phyloP scores from a whole-genome alignment of 2,888 invertebrate species.

The Drosophila antonietae region DNA sequence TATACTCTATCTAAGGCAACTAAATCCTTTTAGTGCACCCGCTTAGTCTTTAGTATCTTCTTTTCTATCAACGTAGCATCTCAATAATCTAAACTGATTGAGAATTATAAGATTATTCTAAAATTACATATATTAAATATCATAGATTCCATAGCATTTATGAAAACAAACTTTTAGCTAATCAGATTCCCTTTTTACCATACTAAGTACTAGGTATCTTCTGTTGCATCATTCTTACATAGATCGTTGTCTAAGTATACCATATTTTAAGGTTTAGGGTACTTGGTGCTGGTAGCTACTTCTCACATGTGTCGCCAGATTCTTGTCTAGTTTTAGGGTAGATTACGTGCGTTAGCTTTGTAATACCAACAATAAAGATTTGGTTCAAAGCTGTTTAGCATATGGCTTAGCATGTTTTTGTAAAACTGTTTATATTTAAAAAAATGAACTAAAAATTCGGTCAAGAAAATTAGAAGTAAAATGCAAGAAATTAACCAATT shows the following conservation, averaged over 20 bases:
- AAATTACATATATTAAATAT: no score
- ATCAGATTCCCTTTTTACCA: neutral
- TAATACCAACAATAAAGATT: slow-evolving; percentile 25
- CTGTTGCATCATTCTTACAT: neutral
- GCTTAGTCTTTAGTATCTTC: no score
- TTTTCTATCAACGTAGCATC: no score
- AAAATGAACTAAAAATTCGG: neutral
- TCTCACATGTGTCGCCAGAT: slow-evolving; percentile 24
- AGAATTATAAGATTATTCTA: no score
- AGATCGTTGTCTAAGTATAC: neutral
- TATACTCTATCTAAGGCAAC: no score
- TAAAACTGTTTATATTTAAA: neutral
- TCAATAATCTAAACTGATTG: no score
- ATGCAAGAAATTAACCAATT: neutral
- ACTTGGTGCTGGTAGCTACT: slow-evolving; percentile 26
- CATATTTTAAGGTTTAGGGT: slow-evolving; percentile 7
- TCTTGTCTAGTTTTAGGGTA: slow-evolving; percentile 16
- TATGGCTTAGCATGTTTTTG: neutral
- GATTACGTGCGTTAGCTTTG: slow-evolving; percentile 20
- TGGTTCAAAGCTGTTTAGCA: neutral
- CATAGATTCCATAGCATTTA: no score
- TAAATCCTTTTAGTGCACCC: no score
- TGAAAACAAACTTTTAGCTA: no score
- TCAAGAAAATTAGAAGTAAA: neutral
- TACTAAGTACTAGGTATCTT: slow-evolving; percentile 14